Base-by-base conservation (phyloP, 23 tunicate species). In the Ciona savignyi region DNA sequence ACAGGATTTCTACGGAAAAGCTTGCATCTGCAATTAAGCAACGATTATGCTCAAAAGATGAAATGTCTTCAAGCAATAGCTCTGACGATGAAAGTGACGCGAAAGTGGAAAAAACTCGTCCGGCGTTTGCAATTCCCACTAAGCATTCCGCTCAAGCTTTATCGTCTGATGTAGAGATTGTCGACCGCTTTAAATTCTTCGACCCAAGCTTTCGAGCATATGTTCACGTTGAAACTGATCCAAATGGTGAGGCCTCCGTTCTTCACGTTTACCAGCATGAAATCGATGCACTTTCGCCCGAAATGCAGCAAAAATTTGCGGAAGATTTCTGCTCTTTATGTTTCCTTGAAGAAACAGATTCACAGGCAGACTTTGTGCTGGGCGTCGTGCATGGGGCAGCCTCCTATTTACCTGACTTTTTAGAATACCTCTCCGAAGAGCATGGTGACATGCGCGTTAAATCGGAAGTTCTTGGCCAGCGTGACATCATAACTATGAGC, bases 381-480 rank as follows among this genome's bases (percentile, higher is more conserved):
- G 97, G 97, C 21, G 78, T 93, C 48, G 89, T 93, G 19, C 98
- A 93, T 70, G 95, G 81, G 25, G 80, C 93, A 23, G 73, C 85
- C 0, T 25, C 75, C 26, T 49, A 74, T 31, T 72, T 81, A 76
- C 94, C 98, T 0, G 98, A 93, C 78, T 86, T 70, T 73, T 51
- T 93, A 35, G 98, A 93, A 34, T 87, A 86, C 51, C 78, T 93
- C n/a, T 63, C 98, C 19, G 88, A 93, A 24, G 56, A 77, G 25
- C 94, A 93, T 74, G 34, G 72, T 34, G 96, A 87, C 3, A 27
- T 93, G 28, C 34, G 79, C 35, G 98, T 93, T 26, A 93, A 84
- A 70, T 70, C 77, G 0, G 98, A 93, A 51, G 90, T 83, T 22
- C 79, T 93, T 2, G 98, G 98, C 1, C 93, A 87, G 30, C 78